Evolutionary conservation across 2,113 vertebrate species (phyloP), one percentile per base, ranked within the genome.

Genomic region (Tachysurus fulvidraco): DNA sequence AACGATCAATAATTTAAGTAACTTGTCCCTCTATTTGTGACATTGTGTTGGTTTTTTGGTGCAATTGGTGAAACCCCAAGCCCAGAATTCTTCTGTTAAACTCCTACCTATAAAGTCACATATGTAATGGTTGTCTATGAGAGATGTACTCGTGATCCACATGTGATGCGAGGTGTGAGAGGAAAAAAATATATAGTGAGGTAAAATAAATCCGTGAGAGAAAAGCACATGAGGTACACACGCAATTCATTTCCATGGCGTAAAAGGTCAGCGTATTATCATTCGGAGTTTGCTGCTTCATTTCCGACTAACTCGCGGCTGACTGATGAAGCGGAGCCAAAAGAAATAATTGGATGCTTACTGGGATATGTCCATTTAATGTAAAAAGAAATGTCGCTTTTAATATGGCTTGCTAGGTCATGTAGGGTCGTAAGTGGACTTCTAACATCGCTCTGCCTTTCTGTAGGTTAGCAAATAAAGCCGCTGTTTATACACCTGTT

Each of bases 271-370:
- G 44, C n/a, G 46, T 52, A 69, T 69, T 23, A 83, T 16, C 50
- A 7, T n/a, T 69, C 46, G 41, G 36, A 62, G 36, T n/a, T 23
- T 46, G 59, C 80, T 8, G 23, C 80, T 82, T 82, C 80, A 62
- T 82, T 69, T 55, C 81, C 46, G 64, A 62, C 16, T 14, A 65
- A 60, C 81, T 50, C 23, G n/a, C 25, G 14, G 44, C 59, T 62
- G 59, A 65, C 81, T 8, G 16, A n/a, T 28, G 41, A 82, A 82
- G 80, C 60, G 36, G 59, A 41, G 21, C 57, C 59, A 46, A n/a
- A 25, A n/a, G 57, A 46, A 62, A 82, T 82, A 82, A 82, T 82
- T 82, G 59, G 80, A 25, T 64, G 59, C 81, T 83, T 83, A 83
- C 30, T 83, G 59, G 59, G 23, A 64, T 28, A 28, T 50, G 62